Conservation (phyloP, 2,797 vertebrate species). For the Dendrocincla fuliginosa region DNA sequence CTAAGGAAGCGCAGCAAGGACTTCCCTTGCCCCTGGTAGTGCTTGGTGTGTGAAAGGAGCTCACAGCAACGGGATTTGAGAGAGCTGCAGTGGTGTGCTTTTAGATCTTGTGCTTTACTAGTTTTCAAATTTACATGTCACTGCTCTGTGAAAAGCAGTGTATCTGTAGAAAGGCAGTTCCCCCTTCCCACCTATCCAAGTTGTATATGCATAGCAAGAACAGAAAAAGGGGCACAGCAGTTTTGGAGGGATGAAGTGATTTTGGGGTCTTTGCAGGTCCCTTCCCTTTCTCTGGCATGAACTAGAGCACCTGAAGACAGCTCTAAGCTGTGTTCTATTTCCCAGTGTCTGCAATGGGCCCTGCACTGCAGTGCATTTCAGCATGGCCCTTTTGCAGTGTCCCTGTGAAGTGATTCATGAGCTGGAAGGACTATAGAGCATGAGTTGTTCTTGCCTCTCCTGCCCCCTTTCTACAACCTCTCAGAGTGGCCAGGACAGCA, state of each 20-base stretch:
- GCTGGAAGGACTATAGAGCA: background rate
- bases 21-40: background rate
- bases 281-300: background rate
- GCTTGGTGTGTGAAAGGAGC: background rate
- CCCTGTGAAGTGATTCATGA: background rate
- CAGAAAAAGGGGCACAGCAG: background rate
- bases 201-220: background rate
- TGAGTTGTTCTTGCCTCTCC: background rate
- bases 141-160: background rate
- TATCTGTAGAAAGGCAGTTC: background rate
- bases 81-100: background rate
- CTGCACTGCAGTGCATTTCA: background rate
- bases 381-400: background rate
- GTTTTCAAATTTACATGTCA: fast-evolving
- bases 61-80: background rate
- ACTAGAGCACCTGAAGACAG: background rate
- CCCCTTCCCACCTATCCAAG: background rate
- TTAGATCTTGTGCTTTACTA: background rate
- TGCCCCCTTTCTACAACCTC: background rate
- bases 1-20: background rate
- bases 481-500: background rate
- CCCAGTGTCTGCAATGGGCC: background rate
- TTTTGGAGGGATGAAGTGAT: background rate
- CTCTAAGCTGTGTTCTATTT: background rate
- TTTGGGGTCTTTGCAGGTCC: background rate